These are phyloP conservation scores for Puma concolor DNA, from an alignment of 2,113 vertebrate genomes.

Conservation along the genomic window DNA sequence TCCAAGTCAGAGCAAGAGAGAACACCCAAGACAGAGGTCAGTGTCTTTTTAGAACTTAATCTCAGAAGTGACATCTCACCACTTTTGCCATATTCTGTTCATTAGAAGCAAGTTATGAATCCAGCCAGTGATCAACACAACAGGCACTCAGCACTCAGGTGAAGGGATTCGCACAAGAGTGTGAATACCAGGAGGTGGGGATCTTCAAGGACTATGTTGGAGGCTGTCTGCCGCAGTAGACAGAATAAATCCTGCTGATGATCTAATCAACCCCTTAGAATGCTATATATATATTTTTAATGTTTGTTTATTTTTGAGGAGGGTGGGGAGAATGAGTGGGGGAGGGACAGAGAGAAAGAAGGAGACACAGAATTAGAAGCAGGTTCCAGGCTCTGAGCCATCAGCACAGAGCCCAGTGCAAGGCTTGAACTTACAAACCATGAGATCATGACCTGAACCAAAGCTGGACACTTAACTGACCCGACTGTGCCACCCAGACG, in stretches of 20 bases:
- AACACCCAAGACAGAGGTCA: not conserved
- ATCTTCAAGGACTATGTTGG: not conserved
- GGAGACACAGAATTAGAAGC: too few relatives aligned
- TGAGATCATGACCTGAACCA: too few relatives aligned
- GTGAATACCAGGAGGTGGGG: not conserved
- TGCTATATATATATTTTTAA: not conserved
- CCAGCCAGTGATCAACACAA: not conserved
- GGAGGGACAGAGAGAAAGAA: too few relatives aligned
- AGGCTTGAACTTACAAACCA: too few relatives aligned
- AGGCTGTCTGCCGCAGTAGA: not conserved
- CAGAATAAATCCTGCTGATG: not conserved
- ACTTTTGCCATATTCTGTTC: not conserved
- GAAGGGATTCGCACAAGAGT: not conserved
- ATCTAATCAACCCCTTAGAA: not conserved
- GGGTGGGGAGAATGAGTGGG: too few relatives aligned
- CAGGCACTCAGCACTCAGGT: not conserved
- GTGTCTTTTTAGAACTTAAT: not conserved
- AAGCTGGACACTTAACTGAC: too few relatives aligned
- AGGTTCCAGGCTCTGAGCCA: too few relatives aligned
- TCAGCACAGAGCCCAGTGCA: too few relatives aligned
- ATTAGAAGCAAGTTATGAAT: not conserved
- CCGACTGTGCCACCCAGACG: too few relatives aligned
- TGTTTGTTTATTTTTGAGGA: too few relatives aligned
- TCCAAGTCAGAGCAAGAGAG: not conserved
- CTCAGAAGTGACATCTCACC: not conserved